These are phyloP conservation scores for Mormyrops attenuatus DNA, from an alignment of 2,797 vertebrate species.

Conservation along the genomic window DNA sequence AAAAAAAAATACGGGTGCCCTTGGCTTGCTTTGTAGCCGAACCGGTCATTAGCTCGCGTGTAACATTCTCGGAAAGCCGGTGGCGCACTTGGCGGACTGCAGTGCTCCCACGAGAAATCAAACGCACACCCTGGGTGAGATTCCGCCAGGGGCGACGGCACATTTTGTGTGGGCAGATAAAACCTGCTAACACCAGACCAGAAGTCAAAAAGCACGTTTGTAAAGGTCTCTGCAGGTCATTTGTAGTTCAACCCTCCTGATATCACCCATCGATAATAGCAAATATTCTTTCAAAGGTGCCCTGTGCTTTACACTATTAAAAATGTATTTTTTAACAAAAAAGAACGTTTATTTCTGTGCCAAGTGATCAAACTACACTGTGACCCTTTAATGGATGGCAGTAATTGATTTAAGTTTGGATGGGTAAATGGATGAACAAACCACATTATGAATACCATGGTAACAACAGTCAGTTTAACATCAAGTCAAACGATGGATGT, in stretches of 20 bases:
- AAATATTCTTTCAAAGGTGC: background rate
- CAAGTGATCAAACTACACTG: background rate
- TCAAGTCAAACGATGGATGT: background rate
- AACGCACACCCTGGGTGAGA: background rate
- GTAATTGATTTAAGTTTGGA: background rate
- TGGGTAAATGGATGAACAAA: background rate
- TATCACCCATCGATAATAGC: background rate
- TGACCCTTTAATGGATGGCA: background rate
- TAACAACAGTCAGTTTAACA: background rate
- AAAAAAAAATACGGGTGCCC: background rate
- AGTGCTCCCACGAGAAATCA: background rate
- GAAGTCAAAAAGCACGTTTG: background rate
- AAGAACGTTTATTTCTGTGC: background rate
- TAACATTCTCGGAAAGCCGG: background rate
- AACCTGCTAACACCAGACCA: background rate
- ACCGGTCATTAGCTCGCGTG: background rate
- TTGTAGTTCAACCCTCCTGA: background rate
- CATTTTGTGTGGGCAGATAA: background rate
- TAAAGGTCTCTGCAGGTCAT: background rate
- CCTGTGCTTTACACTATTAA: background rate
- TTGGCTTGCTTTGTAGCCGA: background rate
- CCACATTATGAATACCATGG: background rate
- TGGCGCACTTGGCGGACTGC: background rate
- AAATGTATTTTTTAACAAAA: background rate
- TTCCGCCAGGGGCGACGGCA: background rate